These are phyloP conservation scores for Cebus imitator DNA, from an alignment of 2,113 vertebrate species.

Conservation along the genomic window DNA sequence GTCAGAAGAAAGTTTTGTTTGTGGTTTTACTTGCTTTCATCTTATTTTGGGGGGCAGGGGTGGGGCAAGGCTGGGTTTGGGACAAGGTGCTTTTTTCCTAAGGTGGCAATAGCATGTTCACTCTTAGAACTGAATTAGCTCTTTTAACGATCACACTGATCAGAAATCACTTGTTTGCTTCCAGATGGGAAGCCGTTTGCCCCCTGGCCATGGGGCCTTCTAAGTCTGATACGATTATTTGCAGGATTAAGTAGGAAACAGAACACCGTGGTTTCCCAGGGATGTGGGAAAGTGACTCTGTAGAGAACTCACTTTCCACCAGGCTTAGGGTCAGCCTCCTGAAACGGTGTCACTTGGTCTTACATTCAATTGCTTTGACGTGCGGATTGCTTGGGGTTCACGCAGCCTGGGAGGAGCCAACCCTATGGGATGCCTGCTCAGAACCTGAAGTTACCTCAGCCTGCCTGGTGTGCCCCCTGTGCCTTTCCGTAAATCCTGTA, in stretches of 20 bases:
- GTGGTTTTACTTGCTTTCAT: not conserved
- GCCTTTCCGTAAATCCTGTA: not conserved
- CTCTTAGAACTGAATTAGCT: not conserved
- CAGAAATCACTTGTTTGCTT: not conserved
- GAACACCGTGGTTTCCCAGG: not conserved
- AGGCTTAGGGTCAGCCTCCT: rapidly evolving
- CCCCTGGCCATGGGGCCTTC: not conserved
- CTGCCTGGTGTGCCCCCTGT: rapidly evolving
- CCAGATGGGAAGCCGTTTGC: not conserved
- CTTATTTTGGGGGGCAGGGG: not conserved
- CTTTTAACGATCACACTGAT: not conserved
- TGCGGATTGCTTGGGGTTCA: not conserved
- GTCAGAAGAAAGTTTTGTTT: not conserved
- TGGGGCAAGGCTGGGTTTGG: not conserved
- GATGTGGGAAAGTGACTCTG: not conserved
- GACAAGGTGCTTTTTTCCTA: not conserved
- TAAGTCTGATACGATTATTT: rapidly evolving
- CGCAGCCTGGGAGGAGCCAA: not conserved
- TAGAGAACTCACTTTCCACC: rapidly evolving
- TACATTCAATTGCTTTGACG: not conserved
- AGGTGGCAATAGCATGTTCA: not conserved
- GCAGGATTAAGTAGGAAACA: too few species aligned
- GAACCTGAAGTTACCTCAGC: not conserved
- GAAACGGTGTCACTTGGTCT: not conserved
- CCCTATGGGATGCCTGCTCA: too few species aligned